These are phyloP conservation scores for Sciurus carolinensis DNA, from an alignment of 2,797 vertebrate species.

Conservation along the genomic window DNA sequence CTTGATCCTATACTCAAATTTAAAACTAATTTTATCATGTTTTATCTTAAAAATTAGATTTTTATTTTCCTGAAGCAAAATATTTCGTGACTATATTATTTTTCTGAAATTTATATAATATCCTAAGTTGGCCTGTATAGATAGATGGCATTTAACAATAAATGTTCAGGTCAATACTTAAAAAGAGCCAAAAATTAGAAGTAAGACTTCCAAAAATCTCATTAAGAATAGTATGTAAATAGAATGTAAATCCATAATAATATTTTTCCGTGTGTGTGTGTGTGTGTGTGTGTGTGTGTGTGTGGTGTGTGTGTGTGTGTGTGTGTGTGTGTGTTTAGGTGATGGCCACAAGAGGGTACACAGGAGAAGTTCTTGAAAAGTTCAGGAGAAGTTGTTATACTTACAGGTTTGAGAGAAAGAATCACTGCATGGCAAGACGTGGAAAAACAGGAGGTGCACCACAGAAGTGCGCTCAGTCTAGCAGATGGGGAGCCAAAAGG, in stretches of 20 bases:
- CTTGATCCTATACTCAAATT: not conserved
- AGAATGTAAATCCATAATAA: not conserved
- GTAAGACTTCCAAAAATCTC: not conserved
- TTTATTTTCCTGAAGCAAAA: constrained; percentile 10
- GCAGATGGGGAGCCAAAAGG: not conserved
- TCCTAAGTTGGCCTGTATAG: not conserved
- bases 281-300: not conserved
- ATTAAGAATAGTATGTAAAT: not conserved
- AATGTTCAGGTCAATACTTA: not conserved
- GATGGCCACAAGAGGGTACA: not conserved
- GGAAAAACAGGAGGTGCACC: too few relatives aligned
- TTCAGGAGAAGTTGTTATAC: too few relatives aligned
- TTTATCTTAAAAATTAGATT: not conserved
- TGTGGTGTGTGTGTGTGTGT: not conserved
- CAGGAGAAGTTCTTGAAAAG: not conserved
- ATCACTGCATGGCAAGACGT: not conserved
- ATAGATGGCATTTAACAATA: not conserved
- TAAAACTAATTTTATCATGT: not conserved
- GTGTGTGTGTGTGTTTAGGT: not conserved
- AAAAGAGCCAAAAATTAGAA: not conserved
- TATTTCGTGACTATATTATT: not conserved
- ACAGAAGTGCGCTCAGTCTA: not conserved
- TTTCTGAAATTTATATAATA: not conserved
- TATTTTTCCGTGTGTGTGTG: too few relatives aligned
- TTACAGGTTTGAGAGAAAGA: not conserved